A percentile compares a stretch with the other conserved stretches of the same genome.
These are phyloP conservation scores for Grapholita molesta DNA, from an alignment of 1,140 invertebrate species.

Conservation along the genomic window DNA sequence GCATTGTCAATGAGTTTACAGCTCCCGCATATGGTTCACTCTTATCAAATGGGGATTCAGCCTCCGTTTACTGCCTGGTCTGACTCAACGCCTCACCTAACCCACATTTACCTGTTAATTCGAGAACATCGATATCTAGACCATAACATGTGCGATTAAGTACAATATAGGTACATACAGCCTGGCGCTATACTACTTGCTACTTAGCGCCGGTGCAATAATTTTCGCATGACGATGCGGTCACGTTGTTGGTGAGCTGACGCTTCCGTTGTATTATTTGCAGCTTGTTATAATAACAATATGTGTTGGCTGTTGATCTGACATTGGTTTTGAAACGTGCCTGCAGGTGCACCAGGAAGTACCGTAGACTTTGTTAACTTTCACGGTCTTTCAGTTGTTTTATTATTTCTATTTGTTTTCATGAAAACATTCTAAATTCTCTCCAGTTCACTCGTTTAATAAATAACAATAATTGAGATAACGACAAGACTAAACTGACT, in stretches of 20 bases:
- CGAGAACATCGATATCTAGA: not conserved
- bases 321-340: conserved; percentile 1
- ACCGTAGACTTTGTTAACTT: conserved; percentile 10
- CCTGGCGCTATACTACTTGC: not conserved
- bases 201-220: not conserved
- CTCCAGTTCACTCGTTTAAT: not conserved
- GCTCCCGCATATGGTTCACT: not conserved
- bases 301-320: conserved; percentile 6
- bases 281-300: conserved; percentile 4
- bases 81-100: not conserved
- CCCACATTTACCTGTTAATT: not conserved
- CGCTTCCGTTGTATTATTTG: not conserved
- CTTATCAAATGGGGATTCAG: not conserved
- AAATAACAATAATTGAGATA: not conserved
- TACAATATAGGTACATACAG: not conserved
- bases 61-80: not conserved
- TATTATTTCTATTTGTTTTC: not conserved
- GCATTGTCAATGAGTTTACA: not conserved
- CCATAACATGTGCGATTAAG: not conserved
- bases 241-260: not conserved
- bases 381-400: conserved; percentile 10
- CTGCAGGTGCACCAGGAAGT: not conserved
- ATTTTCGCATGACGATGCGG: not conserved
- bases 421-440: not conserved
- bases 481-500: too few relatives aligned